Conservation (phyloP, 2,888 invertebrate species). For the Entomobrya multifasciata region DNA sequence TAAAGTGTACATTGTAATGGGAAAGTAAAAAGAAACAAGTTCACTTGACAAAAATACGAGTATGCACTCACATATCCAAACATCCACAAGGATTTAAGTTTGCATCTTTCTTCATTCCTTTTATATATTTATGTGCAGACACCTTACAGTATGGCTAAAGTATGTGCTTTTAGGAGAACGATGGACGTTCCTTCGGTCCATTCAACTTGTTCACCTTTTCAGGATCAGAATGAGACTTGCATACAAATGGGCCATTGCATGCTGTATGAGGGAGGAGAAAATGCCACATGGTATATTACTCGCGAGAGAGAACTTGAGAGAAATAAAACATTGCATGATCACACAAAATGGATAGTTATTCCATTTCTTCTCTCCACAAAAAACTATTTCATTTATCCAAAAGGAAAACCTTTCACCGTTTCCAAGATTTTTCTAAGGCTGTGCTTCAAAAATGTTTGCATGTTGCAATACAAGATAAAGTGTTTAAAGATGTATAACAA, state of each 20-base stretch:
- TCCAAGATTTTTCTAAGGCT: too few species aligned
- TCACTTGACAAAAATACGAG: slow-evolving; percentile 38
- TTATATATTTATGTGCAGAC: slow-evolving; percentile 36
- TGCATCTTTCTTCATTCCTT: slow-evolving; percentile 30
- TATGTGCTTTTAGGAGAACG: not conserved
- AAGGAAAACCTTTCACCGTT: too few species aligned
- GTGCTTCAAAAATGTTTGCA: too few species aligned
- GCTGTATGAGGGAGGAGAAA: slow-evolving; percentile 48
- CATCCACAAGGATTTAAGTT: slow-evolving; percentile 59
- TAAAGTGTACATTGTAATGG: slow-evolving; percentile 40
- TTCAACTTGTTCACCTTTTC: slow-evolving; percentile 69
- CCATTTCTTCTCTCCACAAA: slow-evolving; percentile 45
- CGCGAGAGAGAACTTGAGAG: slow-evolving; percentile 47
- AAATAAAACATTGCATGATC: slow-evolving; percentile 65
- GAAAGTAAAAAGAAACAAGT: slow-evolving; percentile 44
- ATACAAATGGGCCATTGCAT: slow-evolving; percentile 68
- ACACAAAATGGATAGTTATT: slow-evolving; percentile 67
- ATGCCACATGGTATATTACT: slow-evolving; percentile 65
- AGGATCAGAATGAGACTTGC: slow-evolving; percentile 47
- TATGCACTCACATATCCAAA: too few species aligned
- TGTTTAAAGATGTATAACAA: too few species aligned
- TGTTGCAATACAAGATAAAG: too few species aligned
- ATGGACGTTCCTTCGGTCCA: slow-evolving; percentile 48
- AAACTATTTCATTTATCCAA: slow-evolving; percentile 64
- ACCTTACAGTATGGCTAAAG: not conserved